Evolutionary conservation across 2,888 invertebrate genomes (phyloP).

Genomic region (Erpobdella octoculata): DNA sequence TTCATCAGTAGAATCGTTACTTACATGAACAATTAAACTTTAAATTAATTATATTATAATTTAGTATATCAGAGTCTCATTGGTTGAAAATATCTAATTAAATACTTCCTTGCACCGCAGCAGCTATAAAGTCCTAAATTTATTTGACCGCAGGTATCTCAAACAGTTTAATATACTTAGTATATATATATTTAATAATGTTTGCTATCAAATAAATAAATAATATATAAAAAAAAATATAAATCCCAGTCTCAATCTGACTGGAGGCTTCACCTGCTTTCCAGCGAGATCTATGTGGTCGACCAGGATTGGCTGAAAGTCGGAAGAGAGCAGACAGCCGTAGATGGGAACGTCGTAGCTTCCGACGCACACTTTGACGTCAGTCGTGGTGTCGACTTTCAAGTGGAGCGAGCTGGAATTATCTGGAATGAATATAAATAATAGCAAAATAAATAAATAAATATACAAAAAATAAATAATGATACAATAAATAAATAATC

Average conservation of each 20-base stretch:
- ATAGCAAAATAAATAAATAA: neutral
- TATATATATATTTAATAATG: neutral
- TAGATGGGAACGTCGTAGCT: conserved; percentile 20
- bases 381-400: neutral
- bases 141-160: no score
- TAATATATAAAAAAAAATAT: no score
- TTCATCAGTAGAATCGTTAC: no score
- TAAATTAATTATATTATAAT: no score
- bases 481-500: neutral
- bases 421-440: neutral
- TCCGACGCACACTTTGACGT: neutral
- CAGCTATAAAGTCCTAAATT: no score
- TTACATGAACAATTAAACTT: no score
- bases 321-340: neutral
- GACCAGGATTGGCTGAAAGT: neutral
- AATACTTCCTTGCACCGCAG: no score
- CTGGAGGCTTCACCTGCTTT: neutral
- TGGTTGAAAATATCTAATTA: no score
- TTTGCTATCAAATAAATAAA: no score
- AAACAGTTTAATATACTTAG: neutral
- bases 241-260: no score
- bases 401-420: conserved; percentile 15
- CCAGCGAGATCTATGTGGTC: conserved; percentile 8
- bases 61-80: no score
- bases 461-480: neutral